Evolutionary conservation across 2,888 invertebrate species (phyloP).

Genomic region (Brachyptera putata): DNA sequence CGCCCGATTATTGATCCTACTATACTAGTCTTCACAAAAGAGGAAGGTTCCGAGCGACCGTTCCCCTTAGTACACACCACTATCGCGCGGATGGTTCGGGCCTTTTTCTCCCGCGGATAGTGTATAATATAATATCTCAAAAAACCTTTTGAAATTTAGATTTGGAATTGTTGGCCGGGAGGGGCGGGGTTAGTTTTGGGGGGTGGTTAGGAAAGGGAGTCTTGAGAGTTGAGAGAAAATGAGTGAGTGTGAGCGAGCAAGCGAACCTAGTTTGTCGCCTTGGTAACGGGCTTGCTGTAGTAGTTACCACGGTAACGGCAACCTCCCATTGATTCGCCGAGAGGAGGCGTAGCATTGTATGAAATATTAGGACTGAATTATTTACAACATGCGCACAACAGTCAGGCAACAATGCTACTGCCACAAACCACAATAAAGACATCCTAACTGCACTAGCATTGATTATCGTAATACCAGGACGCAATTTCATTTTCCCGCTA

Average conservation of each 20-base stretch:
- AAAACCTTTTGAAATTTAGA: slow-evolving; percentile 46
- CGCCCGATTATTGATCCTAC: slow-evolving; percentile 41
- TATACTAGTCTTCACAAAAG: too few species aligned
- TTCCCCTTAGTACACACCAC: too few species aligned
- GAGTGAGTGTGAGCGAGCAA: slow-evolving; percentile 14
- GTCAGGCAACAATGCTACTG: too few species aligned
- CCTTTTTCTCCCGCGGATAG: too few species aligned
- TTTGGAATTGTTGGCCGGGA: slow-evolving; percentile 38
- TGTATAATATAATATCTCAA: slow-evolving; percentile 44
- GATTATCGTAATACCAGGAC: too few species aligned
- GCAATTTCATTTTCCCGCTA: too few species aligned
- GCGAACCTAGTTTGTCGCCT: slow-evolving; percentile 29
- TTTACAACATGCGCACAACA: background rate
- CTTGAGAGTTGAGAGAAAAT: background rate
- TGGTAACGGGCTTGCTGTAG: too few species aligned
- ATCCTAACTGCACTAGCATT: too few species aligned
- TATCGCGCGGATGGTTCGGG: too few species aligned
- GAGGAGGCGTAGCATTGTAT: slow-evolving; percentile 10
- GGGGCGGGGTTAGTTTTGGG: slow-evolving; percentile 1
- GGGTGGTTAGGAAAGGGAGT: background rate
- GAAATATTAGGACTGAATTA: slow-evolving; percentile 16
- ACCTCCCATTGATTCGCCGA: slow-evolving; percentile 48
- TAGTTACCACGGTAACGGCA: slow-evolving; percentile 40
- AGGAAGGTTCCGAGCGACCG: too few species aligned
- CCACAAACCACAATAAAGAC: too few species aligned